Evolutionary conservation across 2,888 invertebrate genomes (phyloP).

Genomic region (Nephrotoma appendiculata): DNA sequence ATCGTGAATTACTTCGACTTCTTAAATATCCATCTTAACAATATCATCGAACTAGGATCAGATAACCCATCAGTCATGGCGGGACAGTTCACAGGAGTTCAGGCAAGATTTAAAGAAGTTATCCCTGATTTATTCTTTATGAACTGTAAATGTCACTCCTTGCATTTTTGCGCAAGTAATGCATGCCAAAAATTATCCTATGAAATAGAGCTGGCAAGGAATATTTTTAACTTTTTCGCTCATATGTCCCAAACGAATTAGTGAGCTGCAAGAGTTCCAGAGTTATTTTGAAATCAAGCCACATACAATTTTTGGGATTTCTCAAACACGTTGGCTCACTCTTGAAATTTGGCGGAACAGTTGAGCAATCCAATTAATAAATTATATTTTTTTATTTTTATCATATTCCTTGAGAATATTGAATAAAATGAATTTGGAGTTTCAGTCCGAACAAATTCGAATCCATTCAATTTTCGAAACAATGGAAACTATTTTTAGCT

Average conservation of each 20-base stretch:
- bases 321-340: background rate
- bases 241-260: slow-evolving; percentile 15
- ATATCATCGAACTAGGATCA: background rate
- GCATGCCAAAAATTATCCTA: slow-evolving; percentile 17
- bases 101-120: slow-evolving; percentile 8
- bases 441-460: background rate
- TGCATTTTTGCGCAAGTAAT: slow-evolving; percentile 18
- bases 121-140: slow-evolving; percentile 12
- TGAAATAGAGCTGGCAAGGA: slow-evolving; percentile 15
- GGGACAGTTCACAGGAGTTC: background rate
- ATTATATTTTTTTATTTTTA: slow-evolving; percentile 12
- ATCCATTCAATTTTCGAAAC: no score
- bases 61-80: background rate
- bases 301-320: background rate
- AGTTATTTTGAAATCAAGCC: slow-evolving; percentile 6
- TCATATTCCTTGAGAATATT: slow-evolving; percentile 11
- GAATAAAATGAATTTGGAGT: slow-evolving; percentile 12
- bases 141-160: slow-evolving; percentile 19
- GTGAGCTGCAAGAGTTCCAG: slow-evolving; percentile 12
- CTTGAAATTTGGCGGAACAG: background rate
- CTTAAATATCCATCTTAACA: background rate
- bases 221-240: slow-evolving; percentile 17
- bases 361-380: slow-evolving; percentile 1
- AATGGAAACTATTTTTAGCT: no score
- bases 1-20: background rate